Evolutionary conservation across 30 jellyfish, hydroid and myxozoan genomes (phyloP), one percentile per base, ranked within the genome.

Genomic region (Rhopilema esculentum): DNA sequence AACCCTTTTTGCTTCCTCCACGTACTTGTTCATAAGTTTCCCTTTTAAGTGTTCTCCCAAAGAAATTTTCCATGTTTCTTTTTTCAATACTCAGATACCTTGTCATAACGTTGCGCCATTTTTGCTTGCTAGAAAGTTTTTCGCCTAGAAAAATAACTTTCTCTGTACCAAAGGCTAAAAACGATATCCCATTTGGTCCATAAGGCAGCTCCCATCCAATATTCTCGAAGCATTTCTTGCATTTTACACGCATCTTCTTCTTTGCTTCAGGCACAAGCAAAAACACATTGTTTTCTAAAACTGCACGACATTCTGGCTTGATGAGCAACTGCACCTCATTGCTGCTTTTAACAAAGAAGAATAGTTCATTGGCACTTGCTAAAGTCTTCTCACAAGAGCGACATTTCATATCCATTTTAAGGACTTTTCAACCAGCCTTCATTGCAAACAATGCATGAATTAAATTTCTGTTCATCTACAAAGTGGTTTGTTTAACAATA

Each of bases 111-210:
- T 83, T 72, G 61, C 91, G 77, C 97, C 97, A 91, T 77, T 76
- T 82, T 27, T 68, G 72, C 49, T 75, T 82, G 27, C 81, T 63
- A 6, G 84, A 50, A 74, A 91, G 79, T 31, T 23, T 65, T 0
- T 27, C n/a, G 63, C 94, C 88, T 32, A 75, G 26, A 28, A 91
- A 67, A 4, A 27, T 67, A 66, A 91, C 83, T 20, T 82, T 83
- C 25, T 83, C 95, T 16, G 79, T 16, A 9, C 88, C 94, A 69
- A 91, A 91, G 1, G 95, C 97, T 1, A 48, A 27, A 67, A 61
- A 91, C 17, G 48, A 66, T 6, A 88, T 62, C 28, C 97, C 97
- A 33, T 64, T 33, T 1, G 94, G 94, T 17, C 97, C 97, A 83
- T 61, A 91, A 17, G 94, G 94, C 32, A 91, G 29, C 32, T 22